phyloP scores from a whole-genome alignment of 2,888 invertebrate species.

The Amphiduros pacificus region DNA sequence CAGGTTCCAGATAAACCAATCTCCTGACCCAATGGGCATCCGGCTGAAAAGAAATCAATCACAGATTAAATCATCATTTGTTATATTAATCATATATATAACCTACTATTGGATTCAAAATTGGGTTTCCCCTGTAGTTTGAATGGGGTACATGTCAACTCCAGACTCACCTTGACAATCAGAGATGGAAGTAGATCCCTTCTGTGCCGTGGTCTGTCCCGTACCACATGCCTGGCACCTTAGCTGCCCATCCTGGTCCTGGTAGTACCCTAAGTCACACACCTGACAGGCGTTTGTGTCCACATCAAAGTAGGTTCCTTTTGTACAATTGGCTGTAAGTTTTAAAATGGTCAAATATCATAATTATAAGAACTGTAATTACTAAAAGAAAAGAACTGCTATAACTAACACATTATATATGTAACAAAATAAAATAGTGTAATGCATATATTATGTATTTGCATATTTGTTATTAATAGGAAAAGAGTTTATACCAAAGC shows the following conservation, averaged over 20 bases:
- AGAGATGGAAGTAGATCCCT: slow-evolving; percentile 25
- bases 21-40: slow-evolving; percentile 39
- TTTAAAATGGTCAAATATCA: too few relatives aligned
- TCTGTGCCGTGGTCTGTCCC: slow-evolving; percentile 32
- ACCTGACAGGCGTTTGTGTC: slow-evolving; percentile 26
- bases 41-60: slow-evolving; percentile 30
- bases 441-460: too few relatives aligned
- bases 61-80: background rate
- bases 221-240: slow-evolving; percentile 36
- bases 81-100: too few relatives aligned
- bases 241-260: slow-evolving; percentile 31
- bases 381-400: too few relatives aligned
- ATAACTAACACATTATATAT: too few relatives aligned
- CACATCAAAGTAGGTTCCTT: slow-evolving; percentile 32
- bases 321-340: slow-evolving; percentile 23
- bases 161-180: too few relatives aligned
- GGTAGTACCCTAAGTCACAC: slow-evolving; percentile 38
- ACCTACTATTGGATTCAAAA: too few relatives aligned
- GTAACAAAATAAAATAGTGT: too few relatives aligned
- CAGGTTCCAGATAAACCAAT: slow-evolving; percentile 65
- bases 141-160: too few relatives aligned
- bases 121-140: too few relatives aligned
- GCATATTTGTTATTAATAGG: background rate
- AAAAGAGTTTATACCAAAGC: slow-evolving; percentile 16
- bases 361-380: too few relatives aligned